Conservation (phyloP, 2,113 vertebrate species). For the Myotis lucifugus region DNA sequence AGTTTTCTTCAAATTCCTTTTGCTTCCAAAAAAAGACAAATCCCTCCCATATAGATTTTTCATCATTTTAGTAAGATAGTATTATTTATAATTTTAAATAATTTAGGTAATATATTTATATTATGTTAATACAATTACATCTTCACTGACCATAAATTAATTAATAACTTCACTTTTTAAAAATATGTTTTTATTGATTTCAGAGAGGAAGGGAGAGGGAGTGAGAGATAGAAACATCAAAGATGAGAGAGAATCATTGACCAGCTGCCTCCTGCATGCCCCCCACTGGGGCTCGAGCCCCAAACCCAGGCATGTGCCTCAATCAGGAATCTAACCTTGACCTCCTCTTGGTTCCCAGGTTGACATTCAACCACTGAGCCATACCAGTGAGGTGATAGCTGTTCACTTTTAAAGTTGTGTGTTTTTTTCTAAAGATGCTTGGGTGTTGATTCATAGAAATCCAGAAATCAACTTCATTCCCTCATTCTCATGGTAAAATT, state of each 20-base stretch:
- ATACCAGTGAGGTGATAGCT: neutral
- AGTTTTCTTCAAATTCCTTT: constrained; percentile 39
- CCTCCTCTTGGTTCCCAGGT: too few relatives aligned
- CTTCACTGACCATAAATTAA: neutral
- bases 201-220: too few relatives aligned
- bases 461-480: neutral
- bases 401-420: neutral
- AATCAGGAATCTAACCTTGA: too few relatives aligned
- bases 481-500: neutral
- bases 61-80: neutral
- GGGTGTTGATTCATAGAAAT: constrained; percentile 4
- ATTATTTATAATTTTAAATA: constrained; percentile 20
- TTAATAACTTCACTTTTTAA: constrained; percentile 17
- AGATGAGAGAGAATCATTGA: too few relatives aligned
- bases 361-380: neutral
- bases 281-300: too few relatives aligned
- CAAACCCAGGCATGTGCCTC: too few relatives aligned
- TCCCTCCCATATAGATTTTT: neutral
- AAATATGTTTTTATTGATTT: too few relatives aligned
- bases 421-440: neutral
- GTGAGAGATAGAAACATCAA: too few relatives aligned
- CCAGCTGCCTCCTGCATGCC: too few relatives aligned
- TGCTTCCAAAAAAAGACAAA: neutral
- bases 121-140: neutral
- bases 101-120: neutral